A percentile compares a stretch with the other conserved stretches of the same genome.
Evolutionary conservation across 1,140 invertebrate species (phyloP).

Genomic region (Drosophila lowei): DNA sequence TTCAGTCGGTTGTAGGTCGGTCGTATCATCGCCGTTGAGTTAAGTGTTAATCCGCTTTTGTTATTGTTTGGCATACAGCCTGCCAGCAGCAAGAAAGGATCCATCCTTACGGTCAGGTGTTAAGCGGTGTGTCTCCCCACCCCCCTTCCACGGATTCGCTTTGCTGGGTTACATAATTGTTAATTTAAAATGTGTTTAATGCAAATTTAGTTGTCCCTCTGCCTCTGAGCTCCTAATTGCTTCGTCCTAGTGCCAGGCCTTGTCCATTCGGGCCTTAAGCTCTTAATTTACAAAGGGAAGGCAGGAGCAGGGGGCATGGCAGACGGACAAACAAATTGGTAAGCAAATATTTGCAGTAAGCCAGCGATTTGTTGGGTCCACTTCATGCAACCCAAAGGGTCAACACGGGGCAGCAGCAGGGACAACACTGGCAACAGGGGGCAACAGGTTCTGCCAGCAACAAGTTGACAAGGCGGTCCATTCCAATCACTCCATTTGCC

Average conservation of each 20-base stretch:
- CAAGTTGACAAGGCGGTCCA: slow-evolving; percentile 43
- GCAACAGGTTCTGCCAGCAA: slow-evolving; percentile 45
- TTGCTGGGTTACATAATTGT: slow-evolving; percentile 70
- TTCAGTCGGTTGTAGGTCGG: slow-evolving; percentile 11
- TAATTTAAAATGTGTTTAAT: slow-evolving; percentile 77
- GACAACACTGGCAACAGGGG: slow-evolving; percentile 18
- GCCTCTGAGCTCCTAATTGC: slow-evolving; percentile 31
- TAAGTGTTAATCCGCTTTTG: slow-evolving; percentile 81
- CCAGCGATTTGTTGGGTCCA: slow-evolving; percentile 53
- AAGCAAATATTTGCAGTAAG: slow-evolving; percentile 63
- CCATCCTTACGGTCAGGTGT: slow-evolving; percentile 46
- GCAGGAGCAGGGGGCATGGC: neutral
- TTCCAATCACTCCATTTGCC: slow-evolving; percentile 1
- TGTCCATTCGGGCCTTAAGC: slow-evolving; percentile 30
- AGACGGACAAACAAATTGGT: slow-evolving; percentile 58
- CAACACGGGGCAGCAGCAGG: slow-evolving; percentile 25
- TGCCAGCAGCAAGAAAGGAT: slow-evolving; percentile 15
- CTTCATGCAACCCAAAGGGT: neutral
- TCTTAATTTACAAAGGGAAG: slow-evolving; percentile 54
- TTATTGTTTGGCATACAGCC: slow-evolving; percentile 67
- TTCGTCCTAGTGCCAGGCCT: neutral
- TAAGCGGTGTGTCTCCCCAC: slow-evolving; percentile 46
- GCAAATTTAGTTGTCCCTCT: slow-evolving; percentile 56
- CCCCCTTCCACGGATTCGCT: neutral
- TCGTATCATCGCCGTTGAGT: slow-evolving; percentile 67